Conservation (phyloP, 2,113 vertebrate genomes). For the Sander vitreus region DNA sequence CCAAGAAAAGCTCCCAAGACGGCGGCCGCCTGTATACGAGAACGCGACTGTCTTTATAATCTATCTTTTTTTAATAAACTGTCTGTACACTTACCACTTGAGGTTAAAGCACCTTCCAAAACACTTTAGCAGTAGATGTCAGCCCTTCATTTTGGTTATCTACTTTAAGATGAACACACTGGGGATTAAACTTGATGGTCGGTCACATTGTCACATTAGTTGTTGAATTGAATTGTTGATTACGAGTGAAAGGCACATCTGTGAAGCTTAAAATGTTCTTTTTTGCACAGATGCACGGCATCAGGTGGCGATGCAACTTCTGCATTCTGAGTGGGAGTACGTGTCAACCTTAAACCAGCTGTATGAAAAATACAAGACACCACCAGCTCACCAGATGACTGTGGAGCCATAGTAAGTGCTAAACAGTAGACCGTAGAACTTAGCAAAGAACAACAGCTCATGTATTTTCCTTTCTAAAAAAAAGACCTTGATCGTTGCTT, state of each 20-base stretch:
- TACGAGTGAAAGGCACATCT: background rate
- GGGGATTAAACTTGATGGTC: background rate
- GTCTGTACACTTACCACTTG: too few species aligned
- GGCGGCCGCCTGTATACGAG: too few species aligned
- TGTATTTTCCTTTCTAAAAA: background rate
- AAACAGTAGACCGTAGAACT: too few species aligned
- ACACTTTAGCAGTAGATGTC: background rate
- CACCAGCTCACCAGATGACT: slow-evolving; percentile 40
- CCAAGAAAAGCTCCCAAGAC: too few species aligned
- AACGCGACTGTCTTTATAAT: too few species aligned
- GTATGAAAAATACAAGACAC: slow-evolving; percentile 74
- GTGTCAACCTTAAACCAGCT: slow-evolving; percentile 81
- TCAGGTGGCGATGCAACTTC: slow-evolving; percentile 79
- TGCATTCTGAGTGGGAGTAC: slow-evolving; percentile 85
- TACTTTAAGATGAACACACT: background rate
- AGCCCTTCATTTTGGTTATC: background rate
- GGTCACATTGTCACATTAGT: background rate
- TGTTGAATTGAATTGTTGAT: background rate
- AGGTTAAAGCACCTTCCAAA: background rate
- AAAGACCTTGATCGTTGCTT: background rate
- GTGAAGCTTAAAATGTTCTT: background rate
- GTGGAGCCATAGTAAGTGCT: slow-evolving; percentile 73
- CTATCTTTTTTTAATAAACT: too few species aligned
- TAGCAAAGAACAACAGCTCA: background rate
- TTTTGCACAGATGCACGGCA: slow-evolving; percentile 75